These are phyloP conservation scores for Goniozus legneri DNA, from an alignment of 1,140 invertebrate genomes.

Conservation along the genomic window DNA sequence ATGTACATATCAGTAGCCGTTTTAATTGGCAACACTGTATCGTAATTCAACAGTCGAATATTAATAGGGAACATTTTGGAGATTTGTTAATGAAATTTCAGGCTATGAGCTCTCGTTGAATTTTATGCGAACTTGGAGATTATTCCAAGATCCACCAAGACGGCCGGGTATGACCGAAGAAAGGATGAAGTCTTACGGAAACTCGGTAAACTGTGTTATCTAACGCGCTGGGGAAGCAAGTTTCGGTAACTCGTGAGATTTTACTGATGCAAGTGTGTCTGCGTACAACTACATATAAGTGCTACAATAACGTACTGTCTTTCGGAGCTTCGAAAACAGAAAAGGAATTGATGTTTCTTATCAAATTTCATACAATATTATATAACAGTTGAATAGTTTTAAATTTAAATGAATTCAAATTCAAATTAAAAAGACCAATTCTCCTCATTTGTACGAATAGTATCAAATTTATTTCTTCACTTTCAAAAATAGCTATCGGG, in stretches of 20 bases:
- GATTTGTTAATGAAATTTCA: slow-evolving; percentile 26
- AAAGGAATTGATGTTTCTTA: too few relatives aligned
- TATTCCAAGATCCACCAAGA: neutral
- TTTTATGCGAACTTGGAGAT: slow-evolving; percentile 9
- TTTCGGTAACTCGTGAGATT: neutral
- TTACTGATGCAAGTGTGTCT: neutral
- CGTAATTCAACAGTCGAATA: slow-evolving; percentile 1
- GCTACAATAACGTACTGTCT: too few relatives aligned
- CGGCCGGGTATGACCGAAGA: neutral
- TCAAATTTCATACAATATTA: too few relatives aligned
- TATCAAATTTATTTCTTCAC: too few relatives aligned
- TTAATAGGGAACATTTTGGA: slow-evolving; percentile 21
- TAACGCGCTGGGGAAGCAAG: neutral
- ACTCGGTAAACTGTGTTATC: slow-evolving; percentile 8
- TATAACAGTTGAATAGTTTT: too few relatives aligned
- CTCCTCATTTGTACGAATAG: too few relatives aligned
- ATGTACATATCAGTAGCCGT: slow-evolving; percentile 17
- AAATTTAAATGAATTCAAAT: too few relatives aligned
- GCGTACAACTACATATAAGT: neutral
- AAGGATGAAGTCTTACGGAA: neutral
- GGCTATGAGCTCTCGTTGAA: slow-evolving; percentile 19
- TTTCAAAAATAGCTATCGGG: too few relatives aligned
- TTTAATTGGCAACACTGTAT: neutral
- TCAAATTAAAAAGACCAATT: too few relatives aligned
- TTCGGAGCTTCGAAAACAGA: too few relatives aligned